Conservation (phyloP, 2,888 invertebrate genomes). For the Spatulosminthurus flaviceps region DNA sequence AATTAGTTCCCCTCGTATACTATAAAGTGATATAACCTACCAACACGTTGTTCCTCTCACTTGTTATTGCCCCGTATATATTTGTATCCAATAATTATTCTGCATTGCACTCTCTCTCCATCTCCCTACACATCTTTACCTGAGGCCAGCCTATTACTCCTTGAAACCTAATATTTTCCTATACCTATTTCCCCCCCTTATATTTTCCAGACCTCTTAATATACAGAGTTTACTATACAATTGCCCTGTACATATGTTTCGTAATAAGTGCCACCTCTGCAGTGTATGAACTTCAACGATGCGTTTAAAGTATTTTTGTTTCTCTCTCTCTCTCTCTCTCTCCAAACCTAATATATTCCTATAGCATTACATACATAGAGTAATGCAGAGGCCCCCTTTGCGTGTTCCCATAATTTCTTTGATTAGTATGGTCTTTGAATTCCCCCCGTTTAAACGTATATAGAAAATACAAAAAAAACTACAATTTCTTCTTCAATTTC, state of each 20-base stretch:
- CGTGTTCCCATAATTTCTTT: conserved; percentile 60
- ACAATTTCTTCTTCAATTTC: conserved; percentile 30
- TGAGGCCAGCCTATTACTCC: too few relatives aligned
- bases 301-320: not conserved
- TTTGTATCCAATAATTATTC: not conserved
- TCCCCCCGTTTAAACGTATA: conserved; percentile 43
- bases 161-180: too few relatives aligned
- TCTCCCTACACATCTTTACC: not conserved
- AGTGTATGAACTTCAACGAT: not conserved
- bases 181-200: too few relatives aligned
- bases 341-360: too few relatives aligned
- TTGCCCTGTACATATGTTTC: not conserved
- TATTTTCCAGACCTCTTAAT: too few relatives aligned
- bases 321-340: too few relatives aligned
- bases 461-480: conserved; percentile 21
- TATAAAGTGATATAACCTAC: not conserved
- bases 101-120: not conserved
- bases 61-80: too few relatives aligned
- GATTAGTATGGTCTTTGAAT: conserved; percentile 59
- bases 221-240: too few relatives aligned
- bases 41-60: too few relatives aligned
- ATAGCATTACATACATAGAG: conserved; percentile 45
- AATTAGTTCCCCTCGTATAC: conserved; percentile 21
- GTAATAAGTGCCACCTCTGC: too few relatives aligned
- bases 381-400: conserved; percentile 45